A percentile compares a stretch with the other conserved stretches of the same genome.
phyloP scores from a whole-genome alignment of 2,888 invertebrate species.

The Clitarchus hookeri region DNA sequence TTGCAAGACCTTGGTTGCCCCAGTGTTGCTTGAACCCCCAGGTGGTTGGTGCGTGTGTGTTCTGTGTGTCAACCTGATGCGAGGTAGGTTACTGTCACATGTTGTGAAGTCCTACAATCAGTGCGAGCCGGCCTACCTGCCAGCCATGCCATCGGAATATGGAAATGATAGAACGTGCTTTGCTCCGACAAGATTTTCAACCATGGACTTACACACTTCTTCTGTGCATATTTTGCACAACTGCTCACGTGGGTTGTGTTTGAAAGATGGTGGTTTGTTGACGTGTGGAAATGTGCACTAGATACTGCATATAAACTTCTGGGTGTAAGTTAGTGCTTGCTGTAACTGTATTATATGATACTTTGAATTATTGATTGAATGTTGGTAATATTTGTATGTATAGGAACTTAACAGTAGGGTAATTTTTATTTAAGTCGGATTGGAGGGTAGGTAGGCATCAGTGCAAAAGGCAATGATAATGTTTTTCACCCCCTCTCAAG shows the following conservation, averaged over 20 bases:
- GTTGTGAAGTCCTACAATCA: background rate
- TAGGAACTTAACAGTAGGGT: conserved; percentile 20
- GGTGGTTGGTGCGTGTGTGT: background rate
- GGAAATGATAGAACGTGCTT: background rate
- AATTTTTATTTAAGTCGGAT: conserved; percentile 24
- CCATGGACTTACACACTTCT: background rate
- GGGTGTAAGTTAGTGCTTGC: background rate
- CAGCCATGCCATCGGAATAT: background rate
- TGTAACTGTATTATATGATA: conserved; percentile 25
- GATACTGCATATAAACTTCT: background rate
- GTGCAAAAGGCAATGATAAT: conserved; percentile 18
- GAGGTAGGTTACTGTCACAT: background rate
- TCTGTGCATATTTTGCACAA: background rate
- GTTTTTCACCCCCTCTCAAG: conserved; percentile 29
- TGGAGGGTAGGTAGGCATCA: conserved; percentile 28
- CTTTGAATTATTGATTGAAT: conserved; percentile 23
- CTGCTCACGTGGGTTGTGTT: background rate
- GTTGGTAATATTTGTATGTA: conserved; percentile 27
- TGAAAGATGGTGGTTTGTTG: background rate
- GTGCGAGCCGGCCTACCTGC: conserved; percentile 2
- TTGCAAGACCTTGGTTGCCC: background rate
- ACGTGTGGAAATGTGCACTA: background rate
- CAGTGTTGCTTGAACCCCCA: too few species aligned
- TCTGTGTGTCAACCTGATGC: background rate
- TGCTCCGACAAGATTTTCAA: background rate